These are phyloP conservation scores for Cheilinus undulatus DNA, from an alignment of 2,113 vertebrate species.

Conservation along the genomic window DNA sequence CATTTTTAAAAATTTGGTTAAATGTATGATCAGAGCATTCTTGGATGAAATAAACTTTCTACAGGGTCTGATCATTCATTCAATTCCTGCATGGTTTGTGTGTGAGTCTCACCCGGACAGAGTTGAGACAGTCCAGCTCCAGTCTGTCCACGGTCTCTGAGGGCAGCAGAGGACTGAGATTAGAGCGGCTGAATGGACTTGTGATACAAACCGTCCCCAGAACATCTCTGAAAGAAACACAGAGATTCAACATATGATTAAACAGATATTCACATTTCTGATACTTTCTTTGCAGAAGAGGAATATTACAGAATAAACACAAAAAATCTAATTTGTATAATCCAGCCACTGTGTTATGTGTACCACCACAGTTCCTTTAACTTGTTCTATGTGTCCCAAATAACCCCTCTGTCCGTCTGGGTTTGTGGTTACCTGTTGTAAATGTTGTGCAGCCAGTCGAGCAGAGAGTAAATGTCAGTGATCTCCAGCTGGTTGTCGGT, in stretches of 20 bases:
- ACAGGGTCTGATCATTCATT: no score
- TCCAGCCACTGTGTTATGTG: no score
- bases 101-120: constrained; percentile 83
- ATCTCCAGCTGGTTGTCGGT: constrained; percentile 81
- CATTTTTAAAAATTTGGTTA: no score
- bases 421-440: constrained; percentile 85
- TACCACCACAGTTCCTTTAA: not conserved
- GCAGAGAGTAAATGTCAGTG: constrained; percentile 88
- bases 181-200: constrained; percentile 71
- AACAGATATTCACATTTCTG: no score
- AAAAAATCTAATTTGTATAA: no score
- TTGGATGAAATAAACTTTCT: no score
- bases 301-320: no score
- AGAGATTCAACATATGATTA: not conserved
- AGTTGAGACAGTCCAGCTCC: constrained; percentile 85
- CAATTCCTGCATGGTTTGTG: no score
- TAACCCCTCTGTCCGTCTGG: not conserved
- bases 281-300: no score
- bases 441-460: constrained; percentile 91
- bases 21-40: no score
- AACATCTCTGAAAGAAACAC: constrained; percentile 76
- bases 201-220: constrained; percentile 80
- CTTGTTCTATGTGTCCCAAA: not conserved
- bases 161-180: constrained; percentile 76
- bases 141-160: constrained; percentile 80